phyloP scores from a whole-genome alignment of 1,140 invertebrate genomes.

The Chrysoperla carnea region DNA sequence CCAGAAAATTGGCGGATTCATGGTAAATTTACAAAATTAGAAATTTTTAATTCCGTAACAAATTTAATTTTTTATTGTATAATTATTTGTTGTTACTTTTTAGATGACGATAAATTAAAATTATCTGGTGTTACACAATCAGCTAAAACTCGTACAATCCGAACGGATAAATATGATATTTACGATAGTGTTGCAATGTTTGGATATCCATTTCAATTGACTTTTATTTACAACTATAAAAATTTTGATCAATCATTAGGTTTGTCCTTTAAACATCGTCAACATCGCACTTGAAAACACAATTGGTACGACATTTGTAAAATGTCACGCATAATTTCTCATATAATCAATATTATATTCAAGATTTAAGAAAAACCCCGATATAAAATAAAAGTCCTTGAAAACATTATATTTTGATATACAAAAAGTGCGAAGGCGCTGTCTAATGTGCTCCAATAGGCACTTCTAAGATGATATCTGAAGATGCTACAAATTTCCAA shows the following conservation, averaged over 20 bases:
- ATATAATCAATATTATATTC: background rate
- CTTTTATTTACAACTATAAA: background rate
- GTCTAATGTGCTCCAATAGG: no score
- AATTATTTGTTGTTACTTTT: slow-evolving; percentile 5
- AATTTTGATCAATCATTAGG: background rate
- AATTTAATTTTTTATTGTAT: no score
- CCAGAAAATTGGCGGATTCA: slow-evolving; percentile 5
- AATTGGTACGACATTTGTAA: no score
- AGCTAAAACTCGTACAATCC: slow-evolving; percentile 1
- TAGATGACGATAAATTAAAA: slow-evolving; percentile 10
- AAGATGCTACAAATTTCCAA: no score
- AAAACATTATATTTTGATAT: no score
- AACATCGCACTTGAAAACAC: no score
- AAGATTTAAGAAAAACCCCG: background rate
- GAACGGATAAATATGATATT: background rate
- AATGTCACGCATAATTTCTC: background rate
- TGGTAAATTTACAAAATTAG: slow-evolving; percentile 2
- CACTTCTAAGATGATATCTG: no score
- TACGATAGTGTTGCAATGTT: background rate
- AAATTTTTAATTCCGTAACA: slow-evolving; percentile 15
- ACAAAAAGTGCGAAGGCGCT: no score
- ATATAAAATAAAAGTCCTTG: background rate
- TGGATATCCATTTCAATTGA: background rate
- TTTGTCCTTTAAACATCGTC: background rate
- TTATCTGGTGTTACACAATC: slow-evolving; percentile 12